Base-by-base conservation (phyloP, 2,888 invertebrate species). In the Cotesia congregata region DNA sequence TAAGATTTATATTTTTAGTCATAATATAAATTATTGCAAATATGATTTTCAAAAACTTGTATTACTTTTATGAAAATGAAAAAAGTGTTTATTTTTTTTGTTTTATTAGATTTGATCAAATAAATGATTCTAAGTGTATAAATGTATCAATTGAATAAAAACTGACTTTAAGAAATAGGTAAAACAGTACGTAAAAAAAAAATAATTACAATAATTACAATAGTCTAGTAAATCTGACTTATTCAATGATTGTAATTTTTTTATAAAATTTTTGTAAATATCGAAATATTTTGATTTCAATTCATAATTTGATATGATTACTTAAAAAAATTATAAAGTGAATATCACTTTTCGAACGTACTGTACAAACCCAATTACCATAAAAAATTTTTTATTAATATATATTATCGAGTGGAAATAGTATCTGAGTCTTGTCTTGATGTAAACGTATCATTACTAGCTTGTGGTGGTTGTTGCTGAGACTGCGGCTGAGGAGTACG, bases 401-500 rank as follows among this genome's bases (percentile, higher is more conserved):
- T 50, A 50, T 50, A 50, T 4, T 50, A 50, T 12, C 62, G 71
- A 17, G 62, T 59, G 17, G 39, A 7, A 17, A 62, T 40, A 12
- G 40, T 38, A 6, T 72, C 71, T 0, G 71, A 5, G 12, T 72
- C 71, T n/a, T 30, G 17, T 62, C 61, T 75, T 5, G 67, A 15
- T 9, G 77, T 74, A 60, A 3, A 72, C 7, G 75, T 17, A 41
- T 84, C 85, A 7, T 65, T 62, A 6, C 70, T 82, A 40, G 86
- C 85, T 75, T 84, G 85, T 50, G 7, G 50, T 12, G 12, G 50
- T 50, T 50, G 50, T 50, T 50, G 50, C 12, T 50, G 50, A 0
- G 12, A 12, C 50, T 65, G 30, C 78, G 73, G 50, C 50, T 59
- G 69, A 81, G 84, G 50, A 12, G 7, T 80, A 91, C 90, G 87